Evolutionary conservation across 2,113 vertebrate genomes (phyloP), one percentile per base, ranked within the genome.

Genomic region (Scomber scombrus): DNA sequence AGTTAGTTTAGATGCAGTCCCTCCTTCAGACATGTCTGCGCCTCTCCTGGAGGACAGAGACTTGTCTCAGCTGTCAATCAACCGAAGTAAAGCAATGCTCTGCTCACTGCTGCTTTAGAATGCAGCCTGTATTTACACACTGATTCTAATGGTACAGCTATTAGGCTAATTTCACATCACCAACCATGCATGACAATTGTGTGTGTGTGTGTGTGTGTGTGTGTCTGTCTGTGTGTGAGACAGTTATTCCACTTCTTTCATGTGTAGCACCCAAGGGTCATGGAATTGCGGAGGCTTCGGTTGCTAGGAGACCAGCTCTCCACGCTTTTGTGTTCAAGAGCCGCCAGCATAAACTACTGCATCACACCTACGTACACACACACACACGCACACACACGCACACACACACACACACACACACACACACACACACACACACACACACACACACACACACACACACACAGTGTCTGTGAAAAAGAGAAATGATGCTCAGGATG

Each of bases 231-330:
- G 26, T 73, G 47, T 26, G 23, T 26, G 23, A 26, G 23, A 51
- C 56, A 78, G 49, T 29, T 70, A 49, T 60, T 79, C 56, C 16
- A 15, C 71, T 75, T 56, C n/a, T 6, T 3, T 88, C 78, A 85
- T 80, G 82, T 91, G 82, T 51, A 78, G 78, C 71, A 81, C 67
- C 60, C 11, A 71, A 64, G 85, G 88, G 88, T 89, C 82, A 88
- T 19, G 10, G 45, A 87, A 88, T 91, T 84, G 78, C 45, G 56
- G 69, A 78, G 80, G 82, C 74, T 61, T 62, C 14, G 49, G 91
- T 92, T 92, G 91, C 92, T 92, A 91, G 88, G 91, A 89, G 50
- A 93, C 90, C 72, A 70, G 82, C 76, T 85, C 81, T 69, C 66
- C 61, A 72, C 21, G 54, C 75, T 87, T 89, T 77, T 89, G 72